Evolutionary conservation across 1,140 invertebrate genomes (phyloP).

Genomic region (Habropoda laboriosa): DNA sequence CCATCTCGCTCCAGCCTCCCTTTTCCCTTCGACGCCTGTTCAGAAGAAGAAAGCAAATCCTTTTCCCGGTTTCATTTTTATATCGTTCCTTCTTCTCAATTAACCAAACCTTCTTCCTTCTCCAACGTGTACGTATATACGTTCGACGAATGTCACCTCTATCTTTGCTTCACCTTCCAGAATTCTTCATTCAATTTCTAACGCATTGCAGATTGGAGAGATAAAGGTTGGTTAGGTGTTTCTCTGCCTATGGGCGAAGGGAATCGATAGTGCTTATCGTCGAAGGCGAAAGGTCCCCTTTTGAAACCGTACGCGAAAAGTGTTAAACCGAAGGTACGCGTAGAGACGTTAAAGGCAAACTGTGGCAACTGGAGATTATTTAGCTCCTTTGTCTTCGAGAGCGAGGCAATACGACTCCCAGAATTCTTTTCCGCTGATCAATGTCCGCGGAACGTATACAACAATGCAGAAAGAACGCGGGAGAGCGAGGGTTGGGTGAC

Average conservation of each 20-base stretch:
- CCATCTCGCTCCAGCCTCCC: not conserved
- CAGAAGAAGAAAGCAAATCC: slow-evolving; percentile 3
- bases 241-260: too few species aligned
- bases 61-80: slow-evolving; percentile 14
- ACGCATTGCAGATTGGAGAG: too few species aligned
- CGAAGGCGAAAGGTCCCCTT: not conserved
- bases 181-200: too few species aligned
- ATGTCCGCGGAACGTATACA: slow-evolving; percentile 57
- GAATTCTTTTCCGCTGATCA: slow-evolving; percentile 53
- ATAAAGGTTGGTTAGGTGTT: not conserved
- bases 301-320: not conserved
- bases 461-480: slow-evolving; percentile 53
- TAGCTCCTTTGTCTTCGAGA: slow-evolving; percentile 48
- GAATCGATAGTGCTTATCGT: slow-evolving; percentile 28
- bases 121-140: too few species aligned
- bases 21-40: too few species aligned
- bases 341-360: not conserved
- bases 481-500: slow-evolving; percentile 14
- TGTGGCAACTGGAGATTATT: not conserved
- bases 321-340: not conserved
- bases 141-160: too few species aligned
- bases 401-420: slow-evolving; percentile 51
- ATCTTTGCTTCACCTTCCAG: too few species aligned
- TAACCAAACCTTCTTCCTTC: too few species aligned
- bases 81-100: too few species aligned